phyloP scores from a whole-genome alignment of 2,797 vertebrate species.

The Diplodus puntazzo region DNA sequence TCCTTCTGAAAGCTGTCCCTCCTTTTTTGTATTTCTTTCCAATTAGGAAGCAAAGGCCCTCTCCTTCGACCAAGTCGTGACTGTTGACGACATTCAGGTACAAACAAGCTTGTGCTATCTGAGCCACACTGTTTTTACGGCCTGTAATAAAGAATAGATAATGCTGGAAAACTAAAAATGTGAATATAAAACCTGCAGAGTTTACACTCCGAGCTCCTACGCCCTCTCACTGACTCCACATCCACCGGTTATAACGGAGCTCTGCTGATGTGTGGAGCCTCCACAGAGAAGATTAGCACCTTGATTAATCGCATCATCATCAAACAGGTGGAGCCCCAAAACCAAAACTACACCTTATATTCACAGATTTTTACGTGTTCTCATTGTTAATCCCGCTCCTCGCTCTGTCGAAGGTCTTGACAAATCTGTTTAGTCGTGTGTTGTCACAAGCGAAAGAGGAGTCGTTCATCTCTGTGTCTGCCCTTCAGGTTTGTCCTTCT shows the following conservation, averaged over 20 bases:
- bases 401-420: conserved; percentile 78
- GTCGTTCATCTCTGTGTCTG: conserved; percentile 82
- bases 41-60: conserved; percentile 72
- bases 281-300: conserved; percentile 55
- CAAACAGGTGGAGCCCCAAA: conserved; percentile 79
- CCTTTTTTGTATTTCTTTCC: conserved; percentile 22
- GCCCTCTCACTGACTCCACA: conserved; percentile 76
- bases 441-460: conserved; percentile 49
- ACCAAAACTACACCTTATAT: background rate
- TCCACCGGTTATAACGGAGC: conserved; percentile 83
- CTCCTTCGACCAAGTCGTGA: conserved; percentile 83
- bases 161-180: conserved; percentile 19
- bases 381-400: background rate
- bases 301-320: conserved; percentile 74
- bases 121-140: background rate
- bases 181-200: conserved; percentile 69
- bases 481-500: conserved; percentile 86
- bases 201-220: conserved; percentile 80
- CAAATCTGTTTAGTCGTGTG: conserved; percentile 78
- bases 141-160: background rate
- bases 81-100: conserved; percentile 85
- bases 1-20: background rate
- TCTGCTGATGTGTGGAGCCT: conserved; percentile 84
- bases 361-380: background rate
- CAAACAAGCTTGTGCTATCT: background rate